Evolutionary conservation across 2,888 invertebrate genomes (phyloP), one percentile per base, ranked within the genome.

Genomic region (Syritta pipiens): DNA sequence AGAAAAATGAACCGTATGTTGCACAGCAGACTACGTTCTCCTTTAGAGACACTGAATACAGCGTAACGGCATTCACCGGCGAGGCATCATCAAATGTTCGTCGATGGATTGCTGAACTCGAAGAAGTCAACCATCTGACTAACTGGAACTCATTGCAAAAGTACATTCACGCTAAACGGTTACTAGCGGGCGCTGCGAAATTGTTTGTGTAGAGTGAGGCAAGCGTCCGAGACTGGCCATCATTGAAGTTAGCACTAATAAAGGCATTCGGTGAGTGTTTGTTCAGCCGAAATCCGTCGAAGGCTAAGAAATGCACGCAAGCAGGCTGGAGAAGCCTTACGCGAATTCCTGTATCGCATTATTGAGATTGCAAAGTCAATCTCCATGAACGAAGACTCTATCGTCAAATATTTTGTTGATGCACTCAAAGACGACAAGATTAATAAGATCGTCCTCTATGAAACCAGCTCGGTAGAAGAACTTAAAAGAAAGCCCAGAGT

Each of bases 361-460:
- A 57, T 65, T 3, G 67, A 60, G 2, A 72, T 57, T 2, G 67
- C 79, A 0, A 72, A 57, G 6, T 28, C 72, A 2, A 67, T 65
- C n/a, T 0, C 12, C 6, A 28, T 76, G 1, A 72, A 76, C 20
- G 76, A 71, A 4, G 67, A 59, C 6, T 67, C 67, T 1, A 3
- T 76, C 4, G 62, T 76, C 9, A 44, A 67, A 42, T 76, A 76
- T 22, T 71, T 75, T 5, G 65, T 75, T 1, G 44, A 17, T 10
- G 74, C 65, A 6, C 14, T 81, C 1, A 65, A 35, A 30, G 72
- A 81, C 10, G 62, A 76, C 0, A 69, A 40, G 32, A 20, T 60
- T 0, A 69, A 71, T 20, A 75, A 81, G 44, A 32, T 74, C 1
- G 46, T 81, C 2, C 20, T 74, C 4, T 74, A 71, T 26, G 69